Conservation (phyloP, 2,888 invertebrate genomes). For the Drosophila setosimentum region DNA sequence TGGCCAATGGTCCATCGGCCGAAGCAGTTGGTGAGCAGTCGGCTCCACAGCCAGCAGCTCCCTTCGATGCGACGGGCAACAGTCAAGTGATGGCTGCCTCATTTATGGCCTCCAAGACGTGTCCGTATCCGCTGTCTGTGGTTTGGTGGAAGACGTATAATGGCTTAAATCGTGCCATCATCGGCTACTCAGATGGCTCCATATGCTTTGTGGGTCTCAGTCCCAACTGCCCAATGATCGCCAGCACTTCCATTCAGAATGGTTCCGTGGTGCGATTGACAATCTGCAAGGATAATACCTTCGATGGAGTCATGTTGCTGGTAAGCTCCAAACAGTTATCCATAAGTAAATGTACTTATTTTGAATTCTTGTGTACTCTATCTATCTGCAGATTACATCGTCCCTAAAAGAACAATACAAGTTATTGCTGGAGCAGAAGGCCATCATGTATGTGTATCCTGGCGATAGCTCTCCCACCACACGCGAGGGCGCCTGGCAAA, state of each 20-base stretch:
- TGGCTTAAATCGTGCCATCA: constrained; percentile 89
- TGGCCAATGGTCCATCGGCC: constrained; percentile 47
- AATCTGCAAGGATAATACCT: constrained; percentile 89
- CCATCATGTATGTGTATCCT: constrained; percentile 90
- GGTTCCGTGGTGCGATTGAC: constrained; percentile 85
- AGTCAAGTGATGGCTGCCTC: constrained; percentile 81
- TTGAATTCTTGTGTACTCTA: background rate
- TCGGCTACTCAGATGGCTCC: constrained; percentile 89
- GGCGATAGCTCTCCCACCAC: constrained; percentile 83
- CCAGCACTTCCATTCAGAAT: constrained; percentile 84
- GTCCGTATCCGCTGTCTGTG: constrained; percentile 87
- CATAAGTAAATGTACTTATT: background rate
- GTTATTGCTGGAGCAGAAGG: constrained; percentile 91
- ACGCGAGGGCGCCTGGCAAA: constrained; percentile 84
- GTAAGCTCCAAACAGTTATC: constrained; percentile 77
- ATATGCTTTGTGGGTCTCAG: constrained; percentile 86
- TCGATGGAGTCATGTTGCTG: constrained; percentile 87
- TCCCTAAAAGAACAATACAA: constrained; percentile 92
- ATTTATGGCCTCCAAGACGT: constrained; percentile 84
- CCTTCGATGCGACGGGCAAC: constrained; percentile 74
- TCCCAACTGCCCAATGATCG: constrained; percentile 85
- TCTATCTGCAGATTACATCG: constrained; percentile 88
- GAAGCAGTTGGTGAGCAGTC: constrained; percentile 21
- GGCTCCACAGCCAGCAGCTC: constrained; percentile 35
- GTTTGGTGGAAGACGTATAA: constrained; percentile 92